These are phyloP conservation scores for Altica lythri DNA, from an alignment of 2,888 invertebrate genomes.

Conservation along the genomic window DNA sequence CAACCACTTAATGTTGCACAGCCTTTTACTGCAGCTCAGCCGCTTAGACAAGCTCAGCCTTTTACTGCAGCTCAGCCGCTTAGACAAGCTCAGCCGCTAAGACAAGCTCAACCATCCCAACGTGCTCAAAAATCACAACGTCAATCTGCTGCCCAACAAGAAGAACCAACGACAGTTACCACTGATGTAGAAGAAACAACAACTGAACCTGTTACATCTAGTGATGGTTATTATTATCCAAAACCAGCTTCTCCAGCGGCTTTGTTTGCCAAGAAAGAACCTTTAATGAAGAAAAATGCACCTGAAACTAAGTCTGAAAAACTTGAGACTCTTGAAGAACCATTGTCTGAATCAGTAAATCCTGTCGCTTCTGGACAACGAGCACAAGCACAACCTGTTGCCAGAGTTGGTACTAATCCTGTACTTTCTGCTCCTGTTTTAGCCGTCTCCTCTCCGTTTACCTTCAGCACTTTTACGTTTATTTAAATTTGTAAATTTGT, in stretches of 20 bases:
- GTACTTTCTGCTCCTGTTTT: conserved; percentile 6
- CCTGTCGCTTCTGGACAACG: conserved; percentile 25
- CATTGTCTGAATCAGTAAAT: conserved; percentile 1
- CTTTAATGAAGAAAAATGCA: conserved; percentile 4
- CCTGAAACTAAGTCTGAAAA: conserved; percentile 9
- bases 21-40: conserved; percentile 1
- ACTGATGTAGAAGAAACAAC: conserved; percentile 15
- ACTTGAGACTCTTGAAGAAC: conserved; percentile 15
- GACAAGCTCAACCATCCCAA: conserved; percentile 3
- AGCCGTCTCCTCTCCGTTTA: not conserved
- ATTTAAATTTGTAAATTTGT: not conserved
- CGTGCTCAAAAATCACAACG: conserved; percentile 8
- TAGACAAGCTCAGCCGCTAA: too few species aligned
- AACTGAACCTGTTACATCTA: conserved; percentile 11
- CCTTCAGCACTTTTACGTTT: conserved; percentile 1
- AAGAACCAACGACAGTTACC: not conserved
- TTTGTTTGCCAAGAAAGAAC: conserved; percentile 9
- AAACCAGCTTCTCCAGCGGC: conserved; percentile 5
- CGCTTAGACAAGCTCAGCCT: not conserved
- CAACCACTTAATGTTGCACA: not conserved
- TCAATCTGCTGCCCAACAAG: conserved; percentile 4
- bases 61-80: too few species aligned
- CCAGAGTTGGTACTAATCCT: conserved; percentile 37
- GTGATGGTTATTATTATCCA: conserved; percentile 7
- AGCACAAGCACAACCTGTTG: conserved; percentile 57